Percentiles rank a stretch among this genome's conserved stretches.
Evolutionary conservation across 64 coral and sea anemone species (phyloP).

Genomic region (Hydrozoanthus tunicans): DNA sequence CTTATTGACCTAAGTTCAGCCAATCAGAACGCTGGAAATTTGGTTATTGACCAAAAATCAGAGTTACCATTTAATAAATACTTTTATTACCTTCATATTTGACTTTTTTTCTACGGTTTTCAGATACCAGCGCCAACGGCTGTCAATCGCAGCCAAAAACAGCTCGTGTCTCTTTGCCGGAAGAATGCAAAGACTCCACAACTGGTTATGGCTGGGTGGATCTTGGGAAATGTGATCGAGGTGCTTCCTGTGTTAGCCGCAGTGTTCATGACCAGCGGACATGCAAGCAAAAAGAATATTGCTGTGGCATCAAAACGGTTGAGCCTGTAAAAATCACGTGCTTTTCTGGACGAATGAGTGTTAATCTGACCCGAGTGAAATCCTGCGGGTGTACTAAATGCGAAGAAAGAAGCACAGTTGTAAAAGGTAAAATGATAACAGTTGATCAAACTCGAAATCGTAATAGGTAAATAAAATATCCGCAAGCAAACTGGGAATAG

Average conservation of each 20-base stretch:
- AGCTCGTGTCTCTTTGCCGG: slow-evolving; percentile 2
- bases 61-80: no score
- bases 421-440: slow-evolving; percentile 21
- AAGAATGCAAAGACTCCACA: neutral
- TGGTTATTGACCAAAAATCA: no score
- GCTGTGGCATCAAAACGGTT: slow-evolving; percentile 39
- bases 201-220: slow-evolving; percentile 23
- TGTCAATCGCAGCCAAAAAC: slow-evolving; percentile 26
- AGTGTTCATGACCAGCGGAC: slow-evolving; percentile 33
- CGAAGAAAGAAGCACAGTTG: slow-evolving; percentile 16
- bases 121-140: slow-evolving; percentile 3
- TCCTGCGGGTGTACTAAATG: slow-evolving; percentile 51
- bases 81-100: no score
- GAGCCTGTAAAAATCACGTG: slow-evolving; percentile 26
- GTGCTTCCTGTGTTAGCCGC: neutral
- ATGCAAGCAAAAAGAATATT: slow-evolving; percentile 42
- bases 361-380: slow-evolving; percentile 24
- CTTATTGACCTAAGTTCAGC: no score
- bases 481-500: no score
- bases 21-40: no score
- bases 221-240: slow-evolving; percentile 44
- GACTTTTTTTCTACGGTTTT: neutral
- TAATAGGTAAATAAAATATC: neutral
- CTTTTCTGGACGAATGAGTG: neutral
- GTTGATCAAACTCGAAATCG: no score